Percentiles rank a stretch among this genome's conserved stretches.
These are phyloP conservation scores for Seira ritae DNA, from an alignment of 2,888 invertebrate genomes.

Conservation along the genomic window DNA sequence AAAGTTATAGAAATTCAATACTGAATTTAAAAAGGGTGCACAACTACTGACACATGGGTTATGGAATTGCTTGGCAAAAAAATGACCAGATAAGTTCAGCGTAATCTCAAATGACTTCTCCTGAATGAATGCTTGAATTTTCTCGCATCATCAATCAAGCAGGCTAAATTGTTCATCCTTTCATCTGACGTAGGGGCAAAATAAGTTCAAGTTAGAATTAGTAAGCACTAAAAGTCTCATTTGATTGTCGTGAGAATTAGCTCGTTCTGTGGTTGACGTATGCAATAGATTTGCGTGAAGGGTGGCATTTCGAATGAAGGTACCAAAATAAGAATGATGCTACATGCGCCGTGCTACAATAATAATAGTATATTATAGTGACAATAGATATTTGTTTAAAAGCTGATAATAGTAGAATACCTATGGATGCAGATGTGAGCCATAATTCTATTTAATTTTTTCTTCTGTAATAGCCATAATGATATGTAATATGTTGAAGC, in stretches of 20 bases:
- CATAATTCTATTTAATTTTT: constrained; percentile 21
- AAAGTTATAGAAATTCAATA: too few species aligned
- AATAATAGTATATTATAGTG: neutral
- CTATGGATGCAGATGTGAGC: neutral
- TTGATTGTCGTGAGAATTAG: constrained; percentile 44
- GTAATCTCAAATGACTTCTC: too few species aligned
- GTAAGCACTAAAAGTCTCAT: neutral
- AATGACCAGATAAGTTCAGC: too few species aligned
- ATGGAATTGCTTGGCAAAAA: too few species aligned
- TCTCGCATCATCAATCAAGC: too few species aligned
- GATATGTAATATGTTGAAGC: neutral
- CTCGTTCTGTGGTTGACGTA: constrained; percentile 32
- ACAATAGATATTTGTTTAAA: neutral
- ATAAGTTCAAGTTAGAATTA: neutral
- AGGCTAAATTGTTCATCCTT: too few species aligned
- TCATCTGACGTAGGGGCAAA: neutral
- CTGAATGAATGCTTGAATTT: too few species aligned
- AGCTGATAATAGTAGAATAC: neutral
- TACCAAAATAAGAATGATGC: neutral
- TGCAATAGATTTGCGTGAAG: neutral
- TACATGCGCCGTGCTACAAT: neutral
- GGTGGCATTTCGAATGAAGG: neutral
- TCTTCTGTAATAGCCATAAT: neutral
- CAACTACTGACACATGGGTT: too few species aligned
- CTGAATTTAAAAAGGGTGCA: too few species aligned